Evolutionary conservation across 2,113 vertebrate species (phyloP).

Genomic region (Callocephalon fimbriatum): DNA sequence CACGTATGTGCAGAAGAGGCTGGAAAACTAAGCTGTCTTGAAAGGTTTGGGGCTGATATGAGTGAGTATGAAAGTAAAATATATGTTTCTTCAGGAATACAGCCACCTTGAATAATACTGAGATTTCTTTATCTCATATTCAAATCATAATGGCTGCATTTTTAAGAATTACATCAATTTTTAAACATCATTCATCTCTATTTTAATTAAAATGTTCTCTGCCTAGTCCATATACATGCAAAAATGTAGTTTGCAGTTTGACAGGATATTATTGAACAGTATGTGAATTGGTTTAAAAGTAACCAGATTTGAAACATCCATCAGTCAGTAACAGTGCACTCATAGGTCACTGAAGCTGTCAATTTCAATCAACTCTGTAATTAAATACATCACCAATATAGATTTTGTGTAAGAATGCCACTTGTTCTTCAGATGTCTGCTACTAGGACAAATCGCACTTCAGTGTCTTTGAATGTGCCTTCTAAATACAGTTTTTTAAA

Average conservation of each 20-base stretch:
- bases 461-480: constrained; percentile 68
- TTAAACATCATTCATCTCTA: constrained; percentile 67
- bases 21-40: neutral
- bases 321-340: constrained; percentile 80
- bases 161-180: constrained; percentile 55
- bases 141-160: neutral
- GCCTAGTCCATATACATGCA: constrained; percentile 48
- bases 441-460: constrained; percentile 76
- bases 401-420: constrained; percentile 86
- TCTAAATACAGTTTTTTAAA: constrained; percentile 78
- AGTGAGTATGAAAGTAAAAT: neutral
- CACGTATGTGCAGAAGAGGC: neutral
- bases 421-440: constrained; percentile 81
- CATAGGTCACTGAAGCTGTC: constrained; percentile 81
- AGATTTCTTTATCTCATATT: constrained; percentile 40
- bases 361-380: constrained; percentile 87
- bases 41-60: neutral
- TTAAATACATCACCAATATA: constrained; percentile 87
- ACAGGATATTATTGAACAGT: constrained; percentile 77
- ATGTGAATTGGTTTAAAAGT: constrained; percentile 80
- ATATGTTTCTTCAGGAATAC: neutral
- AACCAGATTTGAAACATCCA: constrained; percentile 79
- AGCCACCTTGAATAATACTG: neutral
- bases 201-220: constrained; percentile 73
- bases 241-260: constrained; percentile 74